A percentile compares a stretch with the other conserved stretches of the same genome.
phyloP scores from a whole-genome alignment of 1,140 invertebrate genomes.

The Zaprionus taronus region DNA sequence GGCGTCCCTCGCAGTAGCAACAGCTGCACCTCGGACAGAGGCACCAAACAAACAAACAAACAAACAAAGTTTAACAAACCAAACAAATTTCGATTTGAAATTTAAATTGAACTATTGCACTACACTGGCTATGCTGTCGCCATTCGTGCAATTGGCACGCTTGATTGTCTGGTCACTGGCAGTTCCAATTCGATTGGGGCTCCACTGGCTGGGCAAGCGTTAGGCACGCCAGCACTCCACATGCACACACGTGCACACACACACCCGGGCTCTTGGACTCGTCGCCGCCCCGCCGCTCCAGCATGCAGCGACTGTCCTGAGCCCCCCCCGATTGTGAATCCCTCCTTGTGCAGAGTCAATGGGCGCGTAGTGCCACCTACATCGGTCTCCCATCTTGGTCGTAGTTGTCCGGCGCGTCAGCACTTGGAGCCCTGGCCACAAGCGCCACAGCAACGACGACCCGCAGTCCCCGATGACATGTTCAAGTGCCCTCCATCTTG shows the following conservation, averaged over 20 bases:
- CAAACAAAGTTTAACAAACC: slow-evolving; percentile 20
- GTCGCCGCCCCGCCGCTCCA: slow-evolving; percentile 61
- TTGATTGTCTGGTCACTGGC: slow-evolving; percentile 35
- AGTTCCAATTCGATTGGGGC: slow-evolving; percentile 29
- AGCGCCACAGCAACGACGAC: slow-evolving; percentile 27
- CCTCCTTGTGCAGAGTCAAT: slow-evolving; percentile 62
- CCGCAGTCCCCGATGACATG: slow-evolving; percentile 45
- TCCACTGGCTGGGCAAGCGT: slow-evolving; percentile 46
- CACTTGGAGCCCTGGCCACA: slow-evolving; percentile 41
- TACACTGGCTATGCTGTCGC: slow-evolving; percentile 67
- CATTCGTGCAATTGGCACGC: slow-evolving; percentile 73
- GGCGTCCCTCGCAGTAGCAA: slow-evolving; percentile 51
- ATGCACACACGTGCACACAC: slow-evolving; percentile 10
- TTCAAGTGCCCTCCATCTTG: background rate
- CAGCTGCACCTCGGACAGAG: slow-evolving; percentile 31
- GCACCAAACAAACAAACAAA: slow-evolving; percentile 37
- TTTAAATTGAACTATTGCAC: slow-evolving; percentile 41
- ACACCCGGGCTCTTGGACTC: slow-evolving; percentile 38
- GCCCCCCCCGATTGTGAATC: slow-evolving; percentile 28
- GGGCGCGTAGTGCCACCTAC: slow-evolving; percentile 55
- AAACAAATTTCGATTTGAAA: background rate
- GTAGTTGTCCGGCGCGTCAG: slow-evolving; percentile 33
- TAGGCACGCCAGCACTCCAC: slow-evolving; percentile 62
- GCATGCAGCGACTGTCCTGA: slow-evolving; percentile 41
- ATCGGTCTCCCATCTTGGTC: slow-evolving; percentile 30